These are phyloP conservation scores for Scleropages formosus DNA, from an alignment of 2,797 vertebrate species.

Conservation along the genomic window DNA sequence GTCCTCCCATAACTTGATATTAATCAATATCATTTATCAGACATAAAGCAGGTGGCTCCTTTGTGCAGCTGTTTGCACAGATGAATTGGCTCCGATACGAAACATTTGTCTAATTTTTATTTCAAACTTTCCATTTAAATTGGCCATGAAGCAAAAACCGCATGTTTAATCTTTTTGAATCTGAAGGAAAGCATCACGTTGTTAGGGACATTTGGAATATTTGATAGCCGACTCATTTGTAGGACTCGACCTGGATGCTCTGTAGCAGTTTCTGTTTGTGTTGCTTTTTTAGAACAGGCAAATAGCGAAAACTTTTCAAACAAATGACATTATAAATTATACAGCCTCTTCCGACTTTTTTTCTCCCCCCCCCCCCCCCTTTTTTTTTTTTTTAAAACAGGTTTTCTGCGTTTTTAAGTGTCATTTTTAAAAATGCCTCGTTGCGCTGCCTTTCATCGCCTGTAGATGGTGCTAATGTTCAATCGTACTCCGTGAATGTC, in stretches of 20 bases:
- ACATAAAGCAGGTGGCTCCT: background rate
- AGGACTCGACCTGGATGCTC: too few relatives aligned
- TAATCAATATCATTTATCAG: background rate
- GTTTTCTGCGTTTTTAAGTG: too few relatives aligned
- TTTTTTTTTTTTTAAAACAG: too few relatives aligned
- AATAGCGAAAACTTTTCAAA: too few relatives aligned
- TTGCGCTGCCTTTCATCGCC: constrained; percentile 3
- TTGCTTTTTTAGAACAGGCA: too few relatives aligned
- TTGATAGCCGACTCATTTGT: too few relatives aligned
- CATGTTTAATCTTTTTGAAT: background rate
- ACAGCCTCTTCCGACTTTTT: too few relatives aligned
- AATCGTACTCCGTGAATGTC: background rate
- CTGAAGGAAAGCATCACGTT: background rate
- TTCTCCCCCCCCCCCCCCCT: too few relatives aligned
- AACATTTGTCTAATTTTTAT: background rate
- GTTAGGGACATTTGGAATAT: background rate
- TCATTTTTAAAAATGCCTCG: too few relatives aligned
- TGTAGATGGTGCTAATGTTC: constrained; percentile 31
- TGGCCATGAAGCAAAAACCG: background rate
- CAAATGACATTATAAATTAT: too few relatives aligned
- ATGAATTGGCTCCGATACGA: background rate
- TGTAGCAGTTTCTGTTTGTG: too few relatives aligned
- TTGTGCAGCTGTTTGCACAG: background rate
- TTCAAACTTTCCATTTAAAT: background rate
- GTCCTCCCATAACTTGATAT: too few relatives aligned